Conservation (phyloP, 1,140 invertebrate genomes). For the Hormaphis cornu region DNA sequence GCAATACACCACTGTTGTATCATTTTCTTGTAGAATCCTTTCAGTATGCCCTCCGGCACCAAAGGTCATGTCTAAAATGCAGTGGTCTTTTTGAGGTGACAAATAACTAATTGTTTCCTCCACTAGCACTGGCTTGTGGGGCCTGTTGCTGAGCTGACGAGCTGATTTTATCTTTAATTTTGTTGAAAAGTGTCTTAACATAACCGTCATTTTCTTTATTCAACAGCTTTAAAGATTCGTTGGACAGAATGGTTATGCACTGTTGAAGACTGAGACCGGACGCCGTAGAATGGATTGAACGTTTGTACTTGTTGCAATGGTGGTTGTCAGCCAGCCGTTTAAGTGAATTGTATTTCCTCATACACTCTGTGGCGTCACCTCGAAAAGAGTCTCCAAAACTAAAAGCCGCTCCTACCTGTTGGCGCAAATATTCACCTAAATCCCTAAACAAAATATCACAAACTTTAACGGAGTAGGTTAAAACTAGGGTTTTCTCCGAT, state of each 20-base stretch:
- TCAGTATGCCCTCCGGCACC: conserved; percentile 82
- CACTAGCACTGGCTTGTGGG: conserved; percentile 61
- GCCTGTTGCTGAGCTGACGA: conserved; percentile 1
- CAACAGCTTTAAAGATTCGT: conserved; percentile 52
- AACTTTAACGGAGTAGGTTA: too few species aligned
- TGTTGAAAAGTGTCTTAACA: neutral
- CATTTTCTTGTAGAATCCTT: conserved; percentile 49
- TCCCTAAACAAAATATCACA: conserved; percentile 56
- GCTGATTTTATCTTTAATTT: conserved; percentile 14
- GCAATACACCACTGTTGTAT: conserved; percentile 58
- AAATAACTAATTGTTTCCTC: conserved; percentile 60
- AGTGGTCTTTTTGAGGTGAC: conserved; percentile 51
- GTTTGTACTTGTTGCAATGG: conserved; percentile 55
- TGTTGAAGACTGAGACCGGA: conserved; percentile 59
- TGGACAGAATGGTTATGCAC: conserved; percentile 59
- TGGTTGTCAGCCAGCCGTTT: conserved; percentile 59
- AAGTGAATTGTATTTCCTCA: conserved; percentile 56
- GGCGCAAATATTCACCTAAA: conserved; percentile 61
- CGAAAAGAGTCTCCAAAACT: conserved; percentile 48
- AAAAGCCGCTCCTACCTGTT: conserved; percentile 57
- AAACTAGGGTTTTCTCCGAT: conserved; percentile 30
- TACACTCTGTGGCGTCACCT: conserved; percentile 51
- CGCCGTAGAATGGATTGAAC: conserved; percentile 50
- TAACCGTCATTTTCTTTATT: neutral
- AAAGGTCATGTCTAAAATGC: conserved; percentile 84